These are phyloP conservation scores for Orthonyx spaldingii DNA, from an alignment of 2,113 vertebrate genomes.

Conservation along the genomic window DNA sequence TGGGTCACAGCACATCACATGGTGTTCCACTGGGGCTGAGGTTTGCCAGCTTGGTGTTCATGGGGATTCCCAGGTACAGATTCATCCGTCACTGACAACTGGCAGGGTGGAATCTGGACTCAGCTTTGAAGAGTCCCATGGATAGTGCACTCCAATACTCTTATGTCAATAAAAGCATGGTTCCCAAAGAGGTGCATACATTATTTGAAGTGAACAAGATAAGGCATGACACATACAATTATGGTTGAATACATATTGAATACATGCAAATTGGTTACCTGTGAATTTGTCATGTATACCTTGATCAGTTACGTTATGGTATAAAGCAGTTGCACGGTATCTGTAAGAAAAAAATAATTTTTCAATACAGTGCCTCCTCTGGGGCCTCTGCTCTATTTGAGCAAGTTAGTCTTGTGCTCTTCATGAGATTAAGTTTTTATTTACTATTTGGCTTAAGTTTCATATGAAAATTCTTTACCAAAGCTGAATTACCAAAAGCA, in stretches of 20 bases:
- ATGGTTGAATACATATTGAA: not conserved
- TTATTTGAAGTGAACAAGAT: not conserved
- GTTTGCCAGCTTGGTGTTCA: not conserved
- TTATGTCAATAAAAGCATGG: not conserved
- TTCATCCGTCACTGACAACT: not conserved
- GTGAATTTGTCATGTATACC: not conserved
- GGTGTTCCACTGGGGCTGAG: fast-evolving
- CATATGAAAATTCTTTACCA: not conserved
- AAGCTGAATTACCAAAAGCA: not conserved
- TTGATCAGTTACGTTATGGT: not conserved
- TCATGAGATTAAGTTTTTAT: not conserved
- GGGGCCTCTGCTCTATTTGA: not conserved
- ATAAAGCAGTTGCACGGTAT: not conserved
- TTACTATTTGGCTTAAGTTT: not conserved
- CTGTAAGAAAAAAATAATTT: not conserved
- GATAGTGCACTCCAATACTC: not conserved
- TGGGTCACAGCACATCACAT: fast-evolving
- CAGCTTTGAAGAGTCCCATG: not conserved
- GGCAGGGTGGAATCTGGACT: not conserved
- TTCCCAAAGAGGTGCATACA: not conserved
- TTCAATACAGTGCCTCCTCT: not conserved
- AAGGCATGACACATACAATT: not conserved
- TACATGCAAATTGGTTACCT: not conserved
- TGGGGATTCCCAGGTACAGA: not conserved
- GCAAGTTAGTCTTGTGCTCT: not conserved